These are phyloP conservation scores for Drosophila sproati DNA, from an alignment of 1,140 invertebrate species.

Conservation along the genomic window DNA sequence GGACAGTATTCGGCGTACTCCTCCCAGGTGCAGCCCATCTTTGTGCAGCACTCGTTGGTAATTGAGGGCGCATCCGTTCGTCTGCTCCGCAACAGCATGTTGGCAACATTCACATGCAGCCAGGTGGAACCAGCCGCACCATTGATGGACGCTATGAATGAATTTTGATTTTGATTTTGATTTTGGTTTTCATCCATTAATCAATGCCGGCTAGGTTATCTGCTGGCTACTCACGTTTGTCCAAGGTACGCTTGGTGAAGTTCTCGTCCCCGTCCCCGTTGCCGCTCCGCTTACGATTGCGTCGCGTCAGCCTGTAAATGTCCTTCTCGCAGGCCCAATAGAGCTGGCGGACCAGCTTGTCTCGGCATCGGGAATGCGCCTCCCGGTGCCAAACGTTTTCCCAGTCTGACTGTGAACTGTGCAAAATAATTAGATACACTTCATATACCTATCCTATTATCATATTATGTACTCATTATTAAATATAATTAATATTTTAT, in stretches of 20 bases:
- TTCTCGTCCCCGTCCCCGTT: slow-evolving; percentile 33
- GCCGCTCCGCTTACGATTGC: slow-evolving; percentile 73
- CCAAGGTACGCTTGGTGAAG: slow-evolving; percentile 34
- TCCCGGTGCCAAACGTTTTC: slow-evolving; percentile 87
- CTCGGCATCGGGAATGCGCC: slow-evolving; percentile 86
- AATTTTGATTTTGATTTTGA: too few species aligned
- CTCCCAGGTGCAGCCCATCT: slow-evolving; percentile 87
- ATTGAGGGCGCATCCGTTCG: slow-evolving; percentile 85
- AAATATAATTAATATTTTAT: too few species aligned
- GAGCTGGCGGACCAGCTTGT: slow-evolving; percentile 86
- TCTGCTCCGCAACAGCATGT: slow-evolving; percentile 78
- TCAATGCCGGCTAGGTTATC: too few species aligned
- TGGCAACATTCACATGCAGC: slow-evolving; percentile 78
- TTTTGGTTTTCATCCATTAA: too few species aligned
- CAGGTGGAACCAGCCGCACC: slow-evolving; percentile 70
- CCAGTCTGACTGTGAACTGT: slow-evolving; percentile 86
- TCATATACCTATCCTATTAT: too few species aligned
- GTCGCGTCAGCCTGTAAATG: slow-evolving; percentile 86
- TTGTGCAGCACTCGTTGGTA: slow-evolving; percentile 87
- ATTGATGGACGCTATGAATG: neutral
- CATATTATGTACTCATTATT: too few species aligned
- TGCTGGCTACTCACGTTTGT: slow-evolving; percentile 45
- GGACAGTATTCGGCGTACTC: slow-evolving; percentile 89
- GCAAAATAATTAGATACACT: slow-evolving; percentile 1
- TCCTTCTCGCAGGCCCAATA: slow-evolving; percentile 88